A percentile compares a stretch with the other conserved stretches of the same genome.
Conservation (phyloP, 2,113 vertebrate genomes). For the Rafetus swinhoei region DNA sequence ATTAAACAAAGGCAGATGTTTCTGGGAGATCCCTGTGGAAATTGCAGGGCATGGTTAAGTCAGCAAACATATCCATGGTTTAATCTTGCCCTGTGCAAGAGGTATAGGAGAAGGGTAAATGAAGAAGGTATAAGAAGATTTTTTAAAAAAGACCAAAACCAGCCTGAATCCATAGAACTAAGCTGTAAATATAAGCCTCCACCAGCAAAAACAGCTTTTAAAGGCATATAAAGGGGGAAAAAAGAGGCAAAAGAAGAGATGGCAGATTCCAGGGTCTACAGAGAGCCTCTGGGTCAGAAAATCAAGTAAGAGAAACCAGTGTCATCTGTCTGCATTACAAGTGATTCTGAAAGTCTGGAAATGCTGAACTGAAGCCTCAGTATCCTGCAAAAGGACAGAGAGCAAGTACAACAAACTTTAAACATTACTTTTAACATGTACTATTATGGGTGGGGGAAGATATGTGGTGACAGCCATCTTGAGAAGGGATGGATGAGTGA, state of each 20-base stretch:
- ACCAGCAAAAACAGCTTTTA: neutral
- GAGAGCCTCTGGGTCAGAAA: neutral
- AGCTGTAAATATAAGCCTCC: neutral
- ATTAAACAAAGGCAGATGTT: neutral
- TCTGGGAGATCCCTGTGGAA: neutral
- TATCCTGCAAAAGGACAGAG: neutral
- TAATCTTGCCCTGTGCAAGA: neutral
- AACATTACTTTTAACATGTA: neutral
- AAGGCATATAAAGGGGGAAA: neutral
- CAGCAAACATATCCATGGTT: conserved; percentile 8
- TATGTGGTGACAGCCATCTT: neutral
- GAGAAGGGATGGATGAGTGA: neutral
- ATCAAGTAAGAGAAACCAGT: neutral
- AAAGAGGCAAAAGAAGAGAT: neutral
- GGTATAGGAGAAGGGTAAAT: neutral
- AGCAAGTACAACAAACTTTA: neutral
- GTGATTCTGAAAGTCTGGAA: neutral
- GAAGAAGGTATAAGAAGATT: neutral
- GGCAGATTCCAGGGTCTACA: neutral
- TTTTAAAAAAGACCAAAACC: neutral
- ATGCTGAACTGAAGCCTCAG: neutral
- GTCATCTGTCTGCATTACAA: neutral
- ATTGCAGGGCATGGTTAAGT: neutral
- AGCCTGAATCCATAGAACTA: neutral
- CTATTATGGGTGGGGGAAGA: neutral